Evolutionary conservation across 2,888 invertebrate species (phyloP).

Genomic region (Epistrophe eligans): DNA sequence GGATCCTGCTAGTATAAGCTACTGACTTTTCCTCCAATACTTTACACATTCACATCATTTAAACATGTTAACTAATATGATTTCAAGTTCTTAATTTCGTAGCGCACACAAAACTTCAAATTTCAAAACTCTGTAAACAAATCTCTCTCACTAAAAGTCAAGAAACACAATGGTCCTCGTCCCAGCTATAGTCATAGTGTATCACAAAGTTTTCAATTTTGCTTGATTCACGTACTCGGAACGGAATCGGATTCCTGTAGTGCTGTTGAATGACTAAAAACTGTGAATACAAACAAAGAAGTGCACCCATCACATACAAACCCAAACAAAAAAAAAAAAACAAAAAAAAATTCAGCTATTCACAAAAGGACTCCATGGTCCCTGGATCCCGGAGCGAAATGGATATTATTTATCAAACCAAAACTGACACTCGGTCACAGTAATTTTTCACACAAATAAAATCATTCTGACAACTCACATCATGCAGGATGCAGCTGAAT

Average conservation of each 20-base stretch:
- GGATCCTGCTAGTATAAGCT: no score
- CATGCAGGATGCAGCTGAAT: constrained; percentile 72
- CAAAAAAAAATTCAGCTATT: constrained; percentile 1
- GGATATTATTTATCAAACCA: constrained; percentile 76
- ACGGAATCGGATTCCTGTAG: constrained; percentile 49
- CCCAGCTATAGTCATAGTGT: background rate
- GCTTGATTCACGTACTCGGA: constrained; percentile 63
- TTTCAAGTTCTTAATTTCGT: background rate
- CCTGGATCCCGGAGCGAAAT: constrained; percentile 59
- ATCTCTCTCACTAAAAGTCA: background rate
- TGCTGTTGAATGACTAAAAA: constrained; percentile 44
- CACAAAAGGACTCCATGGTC: constrained; percentile 8
- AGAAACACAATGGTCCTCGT: constrained; percentile 6
- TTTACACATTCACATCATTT: no score
- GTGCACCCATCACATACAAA: constrained; percentile 60
- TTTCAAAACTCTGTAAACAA: background rate
- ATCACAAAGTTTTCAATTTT: constrained; percentile 63
- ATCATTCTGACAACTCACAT: constrained; percentile 75
- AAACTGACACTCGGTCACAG: constrained; percentile 75
- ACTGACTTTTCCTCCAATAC: no score
- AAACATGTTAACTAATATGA: background rate
- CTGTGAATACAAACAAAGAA: constrained; percentile 51
- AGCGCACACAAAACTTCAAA: background rate
- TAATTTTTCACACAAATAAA: constrained; percentile 75
- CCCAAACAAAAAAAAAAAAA: constrained; percentile 18